Evolutionary conservation across 2,797 vertebrate species (phyloP).

Genomic region (Ibycter americanus): DNA sequence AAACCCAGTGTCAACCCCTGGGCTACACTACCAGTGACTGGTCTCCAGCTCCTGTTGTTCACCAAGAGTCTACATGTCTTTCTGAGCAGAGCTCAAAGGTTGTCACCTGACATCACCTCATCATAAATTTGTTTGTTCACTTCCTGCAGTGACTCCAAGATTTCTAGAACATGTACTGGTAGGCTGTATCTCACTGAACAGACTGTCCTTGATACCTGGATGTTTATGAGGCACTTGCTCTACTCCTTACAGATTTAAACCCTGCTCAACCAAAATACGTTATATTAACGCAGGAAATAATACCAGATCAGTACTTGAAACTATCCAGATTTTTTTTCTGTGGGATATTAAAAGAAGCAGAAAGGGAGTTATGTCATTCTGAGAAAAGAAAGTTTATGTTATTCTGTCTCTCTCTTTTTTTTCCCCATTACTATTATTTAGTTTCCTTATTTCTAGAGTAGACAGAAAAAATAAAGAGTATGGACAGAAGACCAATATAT

Average conservation of each 20-base stretch:
- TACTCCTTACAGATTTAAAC: background rate
- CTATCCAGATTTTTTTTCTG: background rate
- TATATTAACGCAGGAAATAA: background rate
- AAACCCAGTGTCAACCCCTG: background rate
- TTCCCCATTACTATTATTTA: background rate
- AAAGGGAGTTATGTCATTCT: background rate
- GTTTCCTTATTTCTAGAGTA: background rate
- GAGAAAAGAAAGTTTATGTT: background rate
- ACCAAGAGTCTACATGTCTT: background rate
- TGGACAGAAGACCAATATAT: background rate
- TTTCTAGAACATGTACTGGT: background rate
- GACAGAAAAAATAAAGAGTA: background rate
- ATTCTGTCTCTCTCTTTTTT: background rate
- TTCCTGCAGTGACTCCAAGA: background rate
- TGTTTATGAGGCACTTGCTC: background rate
- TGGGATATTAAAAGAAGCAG: background rate
- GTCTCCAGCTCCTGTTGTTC: background rate
- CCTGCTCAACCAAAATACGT: background rate
- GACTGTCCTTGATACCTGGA: background rate
- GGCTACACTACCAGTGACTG: background rate
- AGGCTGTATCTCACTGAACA: background rate
- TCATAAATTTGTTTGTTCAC: background rate
- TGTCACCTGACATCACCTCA: background rate
- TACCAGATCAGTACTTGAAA: background rate
- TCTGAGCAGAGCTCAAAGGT: background rate